These are phyloP conservation scores for Platyscapa corneri DNA, from an alignment of 1,140 invertebrate species.

Conservation along the genomic window DNA sequence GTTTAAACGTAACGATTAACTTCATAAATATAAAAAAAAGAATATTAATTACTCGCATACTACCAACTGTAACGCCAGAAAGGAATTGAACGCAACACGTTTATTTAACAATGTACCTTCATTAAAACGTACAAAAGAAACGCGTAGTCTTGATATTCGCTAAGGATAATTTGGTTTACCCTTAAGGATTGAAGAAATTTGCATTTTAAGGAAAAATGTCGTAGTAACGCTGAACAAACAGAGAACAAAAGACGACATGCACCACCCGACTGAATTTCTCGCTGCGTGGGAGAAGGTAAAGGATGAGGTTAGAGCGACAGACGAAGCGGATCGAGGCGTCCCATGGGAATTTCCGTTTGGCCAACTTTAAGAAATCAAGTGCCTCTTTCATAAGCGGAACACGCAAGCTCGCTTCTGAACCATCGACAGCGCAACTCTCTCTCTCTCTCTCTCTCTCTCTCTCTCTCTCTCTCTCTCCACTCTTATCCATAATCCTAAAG, in stretches of 20 bases:
- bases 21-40: too few species aligned
- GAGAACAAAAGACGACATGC: conserved; percentile 30
- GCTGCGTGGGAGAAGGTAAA: conserved; percentile 14
- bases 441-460: neutral
- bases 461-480: neutral
- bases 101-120: neutral
- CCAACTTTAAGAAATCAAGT: conserved; percentile 55
- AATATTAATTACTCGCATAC: too few species aligned
- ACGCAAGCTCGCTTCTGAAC: conserved; percentile 51
- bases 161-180: conserved; percentile 29
- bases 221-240: conserved; percentile 4
- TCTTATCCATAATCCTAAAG: conserved; percentile 12
- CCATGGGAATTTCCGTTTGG: conserved; percentile 56
- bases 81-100: neutral
- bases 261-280: conserved; percentile 8
- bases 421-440: neutral
- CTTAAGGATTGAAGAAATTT: conserved; percentile 29
- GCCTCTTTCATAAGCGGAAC: conserved; percentile 59
- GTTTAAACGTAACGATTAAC: too few species aligned
- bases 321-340: conserved; percentile 46
- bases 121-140: neutral
- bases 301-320: conserved; percentile 43
- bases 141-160: neutral
- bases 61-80: too few species aligned
- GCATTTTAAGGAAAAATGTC: conserved; percentile 38